These are phyloP conservation scores for Vidua macroura DNA, from an alignment of 2,113 vertebrate species.

Conservation along the genomic window DNA sequence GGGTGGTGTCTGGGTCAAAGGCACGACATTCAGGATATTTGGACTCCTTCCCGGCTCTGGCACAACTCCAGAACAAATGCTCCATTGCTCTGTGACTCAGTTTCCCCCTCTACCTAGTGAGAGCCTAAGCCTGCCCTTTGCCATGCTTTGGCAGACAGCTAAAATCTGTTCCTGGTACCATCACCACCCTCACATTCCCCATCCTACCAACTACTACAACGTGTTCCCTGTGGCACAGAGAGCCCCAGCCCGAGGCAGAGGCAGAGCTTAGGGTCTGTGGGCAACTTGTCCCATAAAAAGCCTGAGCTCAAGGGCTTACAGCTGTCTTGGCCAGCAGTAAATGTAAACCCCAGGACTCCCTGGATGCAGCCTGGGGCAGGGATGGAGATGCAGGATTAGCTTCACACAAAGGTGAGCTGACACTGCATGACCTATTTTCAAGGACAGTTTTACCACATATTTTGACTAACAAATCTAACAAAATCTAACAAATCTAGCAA, in stretches of 20 bases:
- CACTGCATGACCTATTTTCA: neutral
- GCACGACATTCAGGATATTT: neutral
- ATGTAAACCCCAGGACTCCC: neutral
- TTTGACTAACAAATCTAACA: neutral
- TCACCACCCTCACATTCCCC: neutral
- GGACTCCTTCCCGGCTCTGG: conserved; percentile 2
- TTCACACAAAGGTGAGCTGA: neutral
- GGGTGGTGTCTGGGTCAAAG: conserved; percentile 49
- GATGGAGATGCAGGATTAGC: neutral
- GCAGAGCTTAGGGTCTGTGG: neutral
- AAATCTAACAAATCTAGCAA: neutral
- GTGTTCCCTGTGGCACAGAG: neutral
- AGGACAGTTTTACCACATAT: too few relatives aligned
- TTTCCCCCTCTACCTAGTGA: neutral
- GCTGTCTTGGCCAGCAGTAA: fast-evolving
- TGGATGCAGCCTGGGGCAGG: neutral
- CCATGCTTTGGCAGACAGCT: neutral
- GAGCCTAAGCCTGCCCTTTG: neutral
- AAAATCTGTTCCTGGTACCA: neutral
- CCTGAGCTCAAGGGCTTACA: neutral
- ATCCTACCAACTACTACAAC: neutral
- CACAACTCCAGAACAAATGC: neutral
- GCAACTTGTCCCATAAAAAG: neutral
- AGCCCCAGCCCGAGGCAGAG: neutral
- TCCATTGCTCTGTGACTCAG: neutral